A percentile compares a stretch with the other conserved stretches of the same genome.
Conservation (phyloP, 2,888 invertebrate species). For the Drosophila merina region DNA sequence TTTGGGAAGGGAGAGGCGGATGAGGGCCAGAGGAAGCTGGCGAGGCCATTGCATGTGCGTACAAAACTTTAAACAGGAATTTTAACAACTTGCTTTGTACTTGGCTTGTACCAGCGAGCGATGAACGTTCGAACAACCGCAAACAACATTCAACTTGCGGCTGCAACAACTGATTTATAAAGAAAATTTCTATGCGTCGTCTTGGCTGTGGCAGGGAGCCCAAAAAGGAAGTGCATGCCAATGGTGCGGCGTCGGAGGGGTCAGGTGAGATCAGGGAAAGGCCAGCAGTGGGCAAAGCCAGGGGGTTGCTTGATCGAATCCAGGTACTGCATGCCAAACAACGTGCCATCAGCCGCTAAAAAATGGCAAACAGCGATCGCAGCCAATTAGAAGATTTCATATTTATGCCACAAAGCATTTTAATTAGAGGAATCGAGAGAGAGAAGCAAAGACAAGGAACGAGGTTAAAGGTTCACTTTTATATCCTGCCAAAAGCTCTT, state of each 20-base stretch:
- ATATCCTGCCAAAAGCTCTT: background rate
- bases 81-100: slow-evolving; percentile 79
- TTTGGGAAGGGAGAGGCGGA: slow-evolving; percentile 7
- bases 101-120: slow-evolving; percentile 56
- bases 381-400: slow-evolving; percentile 76
- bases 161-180: slow-evolving; percentile 72
- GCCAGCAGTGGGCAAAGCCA: slow-evolving; percentile 4
- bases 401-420: slow-evolving; percentile 63
- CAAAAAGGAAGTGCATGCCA: slow-evolving; percentile 76
- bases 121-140: slow-evolving; percentile 39
- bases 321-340: slow-evolving; percentile 67
- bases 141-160: slow-evolving; percentile 56
- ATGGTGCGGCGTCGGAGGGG: slow-evolving; percentile 9
- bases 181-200: slow-evolving; percentile 72
- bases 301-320: slow-evolving; percentile 24
- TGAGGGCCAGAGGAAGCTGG: slow-evolving; percentile 4
- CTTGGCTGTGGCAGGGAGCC: slow-evolving; percentile 47
- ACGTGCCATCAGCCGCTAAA: slow-evolving; percentile 63
- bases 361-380: slow-evolving; percentile 34
- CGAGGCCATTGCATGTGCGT: slow-evolving; percentile 73
- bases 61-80: slow-evolving; percentile 79
- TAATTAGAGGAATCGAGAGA: slow-evolving; percentile 48
- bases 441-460: slow-evolving; percentile 3
- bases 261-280: slow-evolving; percentile 19
- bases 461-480: slow-evolving; percentile 9